Conservation (phyloP, 2,797 vertebrate genomes). For the Mus caroli region DNA sequence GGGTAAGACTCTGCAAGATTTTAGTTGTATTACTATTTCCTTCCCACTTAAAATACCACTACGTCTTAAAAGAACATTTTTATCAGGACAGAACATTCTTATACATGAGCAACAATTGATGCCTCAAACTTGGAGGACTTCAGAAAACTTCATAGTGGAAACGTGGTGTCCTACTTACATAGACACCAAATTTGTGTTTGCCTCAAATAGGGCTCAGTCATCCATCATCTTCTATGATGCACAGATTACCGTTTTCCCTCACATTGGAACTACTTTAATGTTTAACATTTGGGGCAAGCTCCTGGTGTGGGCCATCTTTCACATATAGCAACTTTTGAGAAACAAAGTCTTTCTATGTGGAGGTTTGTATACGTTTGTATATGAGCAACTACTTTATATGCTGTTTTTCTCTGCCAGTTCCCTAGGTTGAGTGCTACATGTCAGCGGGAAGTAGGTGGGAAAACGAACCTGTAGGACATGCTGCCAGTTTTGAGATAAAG, state of each 20-base stretch:
- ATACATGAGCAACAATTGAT: background rate
- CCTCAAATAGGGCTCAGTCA: background rate
- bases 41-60: background rate
- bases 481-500: slow-evolving; percentile 35
- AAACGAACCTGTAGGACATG: slow-evolving; percentile 24
- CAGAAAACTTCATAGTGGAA: background rate
- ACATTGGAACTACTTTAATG: background rate
- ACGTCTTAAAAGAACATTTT: slow-evolving; percentile 26
- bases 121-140: background rate
- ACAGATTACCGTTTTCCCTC: background rate
- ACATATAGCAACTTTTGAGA: slow-evolving; percentile 1
- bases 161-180: background rate
- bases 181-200: background rate
- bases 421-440: background rate
- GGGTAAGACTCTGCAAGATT: slow-evolving; percentile 28
- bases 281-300: background rate
- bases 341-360: background rate
- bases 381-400: too few relatives aligned
- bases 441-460: slow-evolving; percentile 27
- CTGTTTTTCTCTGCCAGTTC: background rate
- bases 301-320: background rate
- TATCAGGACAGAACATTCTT: slow-evolving; percentile 33
- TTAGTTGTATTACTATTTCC: slow-evolving; percentile 42
- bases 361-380: background rate
- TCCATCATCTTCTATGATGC: background rate